Evolutionary conservation across 1,140 invertebrate genomes (phyloP).

Genomic region (Venustaconcha ellipsiformis): DNA sequence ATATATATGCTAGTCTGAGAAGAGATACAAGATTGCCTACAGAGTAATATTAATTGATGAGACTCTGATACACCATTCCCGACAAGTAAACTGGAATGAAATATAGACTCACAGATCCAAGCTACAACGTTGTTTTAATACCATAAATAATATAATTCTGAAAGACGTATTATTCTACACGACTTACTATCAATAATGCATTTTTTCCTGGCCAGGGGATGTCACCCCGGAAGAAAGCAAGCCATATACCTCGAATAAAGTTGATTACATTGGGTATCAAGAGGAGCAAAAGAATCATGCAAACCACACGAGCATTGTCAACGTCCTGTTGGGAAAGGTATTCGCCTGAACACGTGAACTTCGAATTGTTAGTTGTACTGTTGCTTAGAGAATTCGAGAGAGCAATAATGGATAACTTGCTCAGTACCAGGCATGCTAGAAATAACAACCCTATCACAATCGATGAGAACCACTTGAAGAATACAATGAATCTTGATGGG

Average conservation of each 20-base stretch:
- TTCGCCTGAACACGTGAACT: background rate
- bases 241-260: conserved; percentile 20
- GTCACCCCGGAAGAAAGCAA: conserved; percentile 16
- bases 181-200: conserved; percentile 17
- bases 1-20: background rate
- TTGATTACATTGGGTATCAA: conserved; percentile 24
- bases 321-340: too few species aligned
- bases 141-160: background rate
- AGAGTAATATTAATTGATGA: background rate
- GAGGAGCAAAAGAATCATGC: conserved; percentile 6
- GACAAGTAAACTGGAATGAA: background rate
- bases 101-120: background rate
- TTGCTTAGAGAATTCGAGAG: background rate
- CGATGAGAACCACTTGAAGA: conserved; percentile 24
- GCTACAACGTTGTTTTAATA: background rate
- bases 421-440: conserved; percentile 9
- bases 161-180: background rate
- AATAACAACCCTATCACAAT: background rate
- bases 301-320: background rate
- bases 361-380: background rate
- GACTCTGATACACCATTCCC: background rate
- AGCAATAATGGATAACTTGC: conserved; percentile 10
- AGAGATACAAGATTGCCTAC: background rate
- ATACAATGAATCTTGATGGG: conserved; percentile 8
- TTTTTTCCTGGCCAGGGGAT: conserved; percentile 23